Conservation (phyloP, 2,113 vertebrate species). For the Platycercus adscitus region DNA sequence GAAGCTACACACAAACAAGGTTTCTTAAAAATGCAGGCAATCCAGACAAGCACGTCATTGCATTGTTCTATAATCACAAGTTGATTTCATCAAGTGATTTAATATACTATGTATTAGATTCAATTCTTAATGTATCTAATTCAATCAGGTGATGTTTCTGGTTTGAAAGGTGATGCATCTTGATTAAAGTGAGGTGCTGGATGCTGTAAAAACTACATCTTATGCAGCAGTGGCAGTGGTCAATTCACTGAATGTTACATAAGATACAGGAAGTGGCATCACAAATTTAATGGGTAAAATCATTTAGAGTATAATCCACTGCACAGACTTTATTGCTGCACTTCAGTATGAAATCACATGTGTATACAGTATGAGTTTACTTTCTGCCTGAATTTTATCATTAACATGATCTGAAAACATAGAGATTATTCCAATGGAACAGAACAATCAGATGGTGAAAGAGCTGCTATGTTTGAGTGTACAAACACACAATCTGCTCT, state of each 20-base stretch:
- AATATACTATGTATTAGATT: slow-evolving; percentile 22
- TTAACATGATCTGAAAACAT: not conserved
- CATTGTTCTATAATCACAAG: slow-evolving; percentile 17
- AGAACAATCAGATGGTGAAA: not conserved
- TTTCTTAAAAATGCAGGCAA: slow-evolving; percentile 4
- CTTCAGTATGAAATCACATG: not conserved
- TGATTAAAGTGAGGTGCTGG: slow-evolving; percentile 2
- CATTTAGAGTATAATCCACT: not conserved
- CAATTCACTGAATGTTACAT: not conserved
- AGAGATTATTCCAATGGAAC: not conserved
- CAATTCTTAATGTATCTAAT: slow-evolving; percentile 47
- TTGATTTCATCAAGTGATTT: slow-evolving; percentile 42
- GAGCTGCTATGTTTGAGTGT: not conserved
- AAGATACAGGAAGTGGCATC: not conserved
- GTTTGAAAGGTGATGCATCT: slow-evolving; percentile 18
- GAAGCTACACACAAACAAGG: not conserved
- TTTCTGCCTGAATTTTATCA: not conserved
- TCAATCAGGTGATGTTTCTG: slow-evolving; percentile 9
- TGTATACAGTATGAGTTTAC: not conserved
- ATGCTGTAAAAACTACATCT: not conserved
- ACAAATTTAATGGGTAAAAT: not conserved
- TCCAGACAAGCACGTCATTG: not conserved
- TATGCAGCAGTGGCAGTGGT: not conserved
- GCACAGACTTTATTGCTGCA: not conserved
- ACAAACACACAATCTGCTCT: not conserved